Evolutionary conservation across 2,797 vertebrate species (phyloP).

Genomic region (Pseudotriccus pelzelni): DNA sequence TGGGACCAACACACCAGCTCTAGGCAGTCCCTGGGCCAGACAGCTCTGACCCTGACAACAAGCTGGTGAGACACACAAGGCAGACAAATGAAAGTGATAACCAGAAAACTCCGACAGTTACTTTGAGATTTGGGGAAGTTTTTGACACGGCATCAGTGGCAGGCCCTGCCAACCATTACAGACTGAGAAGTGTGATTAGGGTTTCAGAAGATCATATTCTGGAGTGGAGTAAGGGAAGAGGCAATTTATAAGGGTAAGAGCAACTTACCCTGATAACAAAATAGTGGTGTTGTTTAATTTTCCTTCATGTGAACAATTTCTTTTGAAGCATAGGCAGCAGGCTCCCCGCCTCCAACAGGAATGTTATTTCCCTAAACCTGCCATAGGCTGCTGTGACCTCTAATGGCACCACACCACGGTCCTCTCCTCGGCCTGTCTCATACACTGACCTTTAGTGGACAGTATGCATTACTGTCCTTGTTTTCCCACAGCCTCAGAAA

Average conservation of each 20-base stretch:
- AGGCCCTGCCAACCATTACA: not conserved
- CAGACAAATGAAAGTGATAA: not conserved
- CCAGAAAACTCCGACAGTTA: not conserved
- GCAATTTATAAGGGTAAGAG: not conserved
- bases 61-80: not conserved
- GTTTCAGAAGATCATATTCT: not conserved
- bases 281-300: not conserved
- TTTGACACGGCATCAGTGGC: not conserved
- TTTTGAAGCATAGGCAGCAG: not conserved
- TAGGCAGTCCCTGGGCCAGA: not conserved
- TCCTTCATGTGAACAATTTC: conserved; percentile 2
- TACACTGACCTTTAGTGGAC: not conserved
- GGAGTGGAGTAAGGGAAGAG: not conserved
- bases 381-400: conserved; percentile 36
- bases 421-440: conserved; percentile 18
- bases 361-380: not conserved
- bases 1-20: not conserved
- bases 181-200: not conserved
- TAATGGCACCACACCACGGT: conserved; percentile 17
- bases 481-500: not conserved
- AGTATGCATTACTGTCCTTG: not conserved
- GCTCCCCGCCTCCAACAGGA: not conserved
- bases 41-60: not conserved
- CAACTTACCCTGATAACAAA: not conserved
- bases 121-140: not conserved